Evolutionary conservation across 2,113 vertebrate species (phyloP).

Genomic region (Paramormyrops kingsleyae): DNA sequence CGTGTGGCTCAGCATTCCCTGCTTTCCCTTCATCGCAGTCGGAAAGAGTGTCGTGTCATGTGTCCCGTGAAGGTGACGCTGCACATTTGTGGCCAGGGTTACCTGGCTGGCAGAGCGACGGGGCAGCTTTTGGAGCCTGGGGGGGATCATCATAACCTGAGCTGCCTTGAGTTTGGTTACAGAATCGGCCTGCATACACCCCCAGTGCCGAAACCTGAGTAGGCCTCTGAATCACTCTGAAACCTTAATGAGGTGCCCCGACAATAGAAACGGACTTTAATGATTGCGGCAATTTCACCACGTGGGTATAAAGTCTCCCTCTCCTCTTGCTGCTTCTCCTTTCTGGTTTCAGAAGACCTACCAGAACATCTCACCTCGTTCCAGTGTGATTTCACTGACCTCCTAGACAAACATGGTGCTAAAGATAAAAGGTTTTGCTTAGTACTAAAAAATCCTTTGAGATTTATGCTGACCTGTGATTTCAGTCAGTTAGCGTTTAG

Average conservation of each 20-base stretch:
- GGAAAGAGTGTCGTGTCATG: neutral
- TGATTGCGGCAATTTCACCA: slow-evolving; percentile 20
- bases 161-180: slow-evolving; percentile 19
- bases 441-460: neutral
- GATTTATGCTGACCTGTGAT: neutral
- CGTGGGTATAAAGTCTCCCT: neutral
- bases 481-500: neutral
- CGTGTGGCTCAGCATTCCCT: neutral
- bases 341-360: neutral
- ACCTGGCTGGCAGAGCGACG: slow-evolving; percentile 1
- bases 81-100: neutral
- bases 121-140: neutral
- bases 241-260: slow-evolving; percentile 14
- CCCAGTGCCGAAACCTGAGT: neutral
- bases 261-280: slow-evolving; percentile 17
- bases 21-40: neutral
- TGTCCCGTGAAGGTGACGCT: neutral
- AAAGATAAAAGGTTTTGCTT: neutral
- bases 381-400: neutral
- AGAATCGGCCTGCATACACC: neutral
- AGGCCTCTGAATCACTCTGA: slow-evolving; percentile 13
- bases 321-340: neutral
- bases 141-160: neutral
- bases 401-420: neutral
- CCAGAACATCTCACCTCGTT: neutral